Evolutionary conservation across 2,797 vertebrate genomes (phyloP).

Genomic region (Myiotriccus ornatus): DNA sequence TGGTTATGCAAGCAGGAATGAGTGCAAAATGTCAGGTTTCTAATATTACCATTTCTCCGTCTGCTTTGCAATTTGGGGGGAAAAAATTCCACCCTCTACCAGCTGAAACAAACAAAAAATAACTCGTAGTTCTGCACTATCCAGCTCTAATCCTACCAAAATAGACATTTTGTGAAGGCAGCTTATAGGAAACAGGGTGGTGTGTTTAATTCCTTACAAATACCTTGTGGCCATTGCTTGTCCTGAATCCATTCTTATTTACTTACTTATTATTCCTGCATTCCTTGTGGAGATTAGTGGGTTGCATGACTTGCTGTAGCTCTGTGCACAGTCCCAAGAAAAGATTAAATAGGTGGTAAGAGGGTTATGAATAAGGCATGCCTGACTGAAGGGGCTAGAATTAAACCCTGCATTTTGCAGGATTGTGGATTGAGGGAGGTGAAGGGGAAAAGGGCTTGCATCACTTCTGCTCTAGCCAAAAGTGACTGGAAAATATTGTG

Average conservation of each 20-base stretch:
- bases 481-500: not conserved
- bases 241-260: slow-evolving; percentile 19
- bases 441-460: not conserved
- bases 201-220: not conserved
- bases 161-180: not conserved
- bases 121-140: not conserved
- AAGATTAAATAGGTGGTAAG: not conserved
- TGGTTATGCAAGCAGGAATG: slow-evolving; percentile 18
- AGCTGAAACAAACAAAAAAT: not conserved
- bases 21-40: slow-evolving; percentile 43
- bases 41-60: not conserved
- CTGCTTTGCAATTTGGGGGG: not conserved
- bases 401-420: not conserved
- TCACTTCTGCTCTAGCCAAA: not conserved
- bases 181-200: not conserved
- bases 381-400: not conserved
- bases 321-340: not conserved
- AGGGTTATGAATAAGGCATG: not conserved
- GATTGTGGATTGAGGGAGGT: not conserved
- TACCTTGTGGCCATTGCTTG: not conserved
- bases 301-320: not conserved
- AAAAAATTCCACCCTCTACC: not conserved
- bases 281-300: slow-evolving; percentile 35
- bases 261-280: slow-evolving; percentile 14
- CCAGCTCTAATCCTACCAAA: not conserved